These are phyloP conservation scores for Pachyramphus minor DNA, from an alignment of 2,113 vertebrate species.

Conservation along the genomic window DNA sequence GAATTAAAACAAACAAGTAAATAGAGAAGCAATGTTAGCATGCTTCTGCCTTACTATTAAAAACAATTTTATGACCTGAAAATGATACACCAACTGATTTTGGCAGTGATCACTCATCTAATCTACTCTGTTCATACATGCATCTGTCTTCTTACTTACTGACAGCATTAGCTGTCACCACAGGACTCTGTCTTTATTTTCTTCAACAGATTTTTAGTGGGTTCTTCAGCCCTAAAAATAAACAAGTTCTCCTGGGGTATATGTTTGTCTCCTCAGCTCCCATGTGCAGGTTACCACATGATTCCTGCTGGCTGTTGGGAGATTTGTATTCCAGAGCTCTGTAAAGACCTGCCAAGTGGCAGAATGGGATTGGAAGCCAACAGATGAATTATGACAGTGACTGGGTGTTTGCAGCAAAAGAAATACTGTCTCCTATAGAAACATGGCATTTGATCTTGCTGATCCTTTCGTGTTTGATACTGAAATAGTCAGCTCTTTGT, in stretches of 20 bases:
- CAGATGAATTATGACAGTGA: background rate
- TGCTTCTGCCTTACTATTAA: background rate
- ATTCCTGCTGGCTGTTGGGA: background rate
- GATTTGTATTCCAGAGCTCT: background rate
- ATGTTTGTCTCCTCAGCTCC: background rate
- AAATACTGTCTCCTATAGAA: background rate
- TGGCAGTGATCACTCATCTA: slow-evolving; percentile 3
- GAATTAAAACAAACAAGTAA: slow-evolving; percentile 45
- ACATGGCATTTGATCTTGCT: background rate
- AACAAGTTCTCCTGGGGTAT: background rate
- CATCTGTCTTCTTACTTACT: slow-evolving; percentile 16
- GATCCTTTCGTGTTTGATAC: background rate
- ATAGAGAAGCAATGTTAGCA: slow-evolving; percentile 10
- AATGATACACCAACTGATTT: background rate
- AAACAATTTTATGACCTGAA: slow-evolving; percentile 45
- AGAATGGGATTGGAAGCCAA: background rate
- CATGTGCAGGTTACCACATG: background rate
- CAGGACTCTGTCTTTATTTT: slow-evolving; percentile 33
- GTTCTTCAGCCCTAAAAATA: slow-evolving; percentile 43
- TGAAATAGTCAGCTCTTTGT: background rate
- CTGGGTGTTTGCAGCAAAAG: background rate
- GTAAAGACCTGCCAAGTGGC: background rate
- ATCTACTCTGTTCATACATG: background rate
- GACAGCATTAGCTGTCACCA: slow-evolving; percentile 4
- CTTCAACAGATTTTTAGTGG: slow-evolving; percentile 52